These are phyloP conservation scores for Chionoecetes opilio DNA, from an alignment of 1,140 invertebrate genomes.

Conservation along the genomic window DNA sequence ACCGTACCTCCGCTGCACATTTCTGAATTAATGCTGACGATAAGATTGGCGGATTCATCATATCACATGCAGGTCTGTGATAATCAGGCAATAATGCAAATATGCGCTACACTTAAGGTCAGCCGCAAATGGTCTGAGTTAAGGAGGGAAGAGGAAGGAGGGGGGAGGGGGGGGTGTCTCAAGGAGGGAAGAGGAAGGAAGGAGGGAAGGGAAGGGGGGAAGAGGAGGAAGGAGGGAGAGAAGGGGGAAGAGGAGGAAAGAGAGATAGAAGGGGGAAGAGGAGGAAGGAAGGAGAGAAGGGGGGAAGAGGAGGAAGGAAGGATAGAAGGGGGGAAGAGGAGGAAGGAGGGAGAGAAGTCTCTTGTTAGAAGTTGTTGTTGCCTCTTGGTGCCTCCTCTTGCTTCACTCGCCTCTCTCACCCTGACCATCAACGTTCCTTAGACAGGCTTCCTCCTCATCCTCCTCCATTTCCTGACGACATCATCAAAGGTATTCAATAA, in stretches of 20 bases:
- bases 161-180: neutral
- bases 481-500: constrained; percentile 77
- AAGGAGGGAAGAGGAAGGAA: neutral
- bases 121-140: neutral
- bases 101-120: neutral
- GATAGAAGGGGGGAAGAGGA: no score
- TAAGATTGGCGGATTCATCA: constrained; percentile 68
- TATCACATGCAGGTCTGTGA: constrained; percentile 58
- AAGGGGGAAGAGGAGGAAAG: neutral
- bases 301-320: no score
- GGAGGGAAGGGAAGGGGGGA: neutral
- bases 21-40: constrained; percentile 66
- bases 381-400: no score
- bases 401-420: neutral
- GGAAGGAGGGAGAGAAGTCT: no score
- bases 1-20: constrained; percentile 51
- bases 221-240: neutral
- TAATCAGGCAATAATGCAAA: constrained; percentile 75
- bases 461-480: constrained; percentile 57
- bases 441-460: constrained; percentile 41
- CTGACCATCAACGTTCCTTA: constrained; percentile 38
- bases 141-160: neutral
- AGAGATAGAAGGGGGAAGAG: neutral
- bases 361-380: neutral
- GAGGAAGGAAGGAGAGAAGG: neutral